These are phyloP conservation scores for Melanophora roralis DNA, from an alignment of 2,888 invertebrate species.

Conservation along the genomic window DNA sequence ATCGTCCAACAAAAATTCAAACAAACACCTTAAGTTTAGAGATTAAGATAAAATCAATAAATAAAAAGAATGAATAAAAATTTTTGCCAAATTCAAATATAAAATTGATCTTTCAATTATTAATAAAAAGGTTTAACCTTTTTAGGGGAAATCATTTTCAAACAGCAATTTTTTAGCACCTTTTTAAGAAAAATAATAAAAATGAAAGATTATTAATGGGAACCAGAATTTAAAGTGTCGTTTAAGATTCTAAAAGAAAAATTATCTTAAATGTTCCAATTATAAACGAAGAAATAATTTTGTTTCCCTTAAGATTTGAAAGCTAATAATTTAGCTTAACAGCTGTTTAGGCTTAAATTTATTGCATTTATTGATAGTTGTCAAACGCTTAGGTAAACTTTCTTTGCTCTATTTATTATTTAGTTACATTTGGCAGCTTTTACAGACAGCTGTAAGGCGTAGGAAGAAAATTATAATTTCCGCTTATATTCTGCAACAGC, in stretches of 20 bases:
- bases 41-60: conserved; percentile 37
- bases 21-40: conserved; percentile 40
- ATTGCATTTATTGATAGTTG: background rate
- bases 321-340: background rate
- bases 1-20: conserved; percentile 7
- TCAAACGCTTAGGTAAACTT: conserved; percentile 42
- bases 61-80: background rate
- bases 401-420: conserved; percentile 56
- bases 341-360: background rate
- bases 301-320: too few species aligned
- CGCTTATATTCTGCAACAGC: conserved; percentile 53
- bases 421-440: background rate
- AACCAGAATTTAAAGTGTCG: background rate
- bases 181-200: background rate
- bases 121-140: conserved; percentile 34
- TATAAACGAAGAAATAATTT: too few species aligned
- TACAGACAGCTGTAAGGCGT: conserved; percentile 32
- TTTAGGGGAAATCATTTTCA: background rate
- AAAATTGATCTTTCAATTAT: conserved; percentile 46
- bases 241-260: background rate
- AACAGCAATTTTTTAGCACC: conserved; percentile 30
- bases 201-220: background rate
- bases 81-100: background rate
- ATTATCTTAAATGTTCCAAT: too few species aligned
- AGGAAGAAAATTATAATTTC: conserved; percentile 43